phyloP scores from a whole-genome alignment of 2,797 vertebrate genomes.

The Paratrypauchen microcephalus region DNA sequence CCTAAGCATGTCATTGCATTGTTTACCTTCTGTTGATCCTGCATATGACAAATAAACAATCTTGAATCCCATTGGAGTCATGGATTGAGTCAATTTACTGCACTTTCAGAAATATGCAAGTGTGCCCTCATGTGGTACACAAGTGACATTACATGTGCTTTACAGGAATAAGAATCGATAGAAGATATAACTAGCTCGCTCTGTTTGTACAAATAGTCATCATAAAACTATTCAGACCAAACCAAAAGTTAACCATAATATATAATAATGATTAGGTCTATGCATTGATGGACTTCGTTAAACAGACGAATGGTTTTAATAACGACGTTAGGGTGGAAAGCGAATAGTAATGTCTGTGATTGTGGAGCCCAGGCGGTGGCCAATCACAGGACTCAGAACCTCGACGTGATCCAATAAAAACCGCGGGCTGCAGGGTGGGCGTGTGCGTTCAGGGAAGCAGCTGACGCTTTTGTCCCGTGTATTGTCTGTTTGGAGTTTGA shows the following conservation, averaged over 20 bases:
- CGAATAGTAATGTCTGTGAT: conserved; percentile 39
- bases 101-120: background rate
- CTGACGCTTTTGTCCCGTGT: conserved; percentile 22
- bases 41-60: too few species aligned
- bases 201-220: background rate
- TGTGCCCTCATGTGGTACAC: conserved; percentile 56
- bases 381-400: conserved; percentile 46
- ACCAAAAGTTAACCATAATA: background rate
- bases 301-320: background rate
- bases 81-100: background rate
- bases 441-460: conserved; percentile 24
- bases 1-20: too few species aligned
- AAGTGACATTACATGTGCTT: background rate
- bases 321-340: background rate
- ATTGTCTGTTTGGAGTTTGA: conserved; percentile 44
- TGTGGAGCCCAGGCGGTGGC: conserved; percentile 8
- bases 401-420: conserved; percentile 52
- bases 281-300: background rate
- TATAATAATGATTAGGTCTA: too few species aligned
- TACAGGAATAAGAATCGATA: conserved; percentile 17
- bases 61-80: too few species aligned
- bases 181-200: background rate
- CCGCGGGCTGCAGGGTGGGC: conserved; percentile 27
- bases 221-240: background rate
- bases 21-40: too few species aligned